Percentiles rank a stretch among this genome's conserved stretches.
These are phyloP conservation scores for Sturnus vulgaris DNA, from an alignment of 2,113 vertebrate genomes.

Conservation along the genomic window DNA sequence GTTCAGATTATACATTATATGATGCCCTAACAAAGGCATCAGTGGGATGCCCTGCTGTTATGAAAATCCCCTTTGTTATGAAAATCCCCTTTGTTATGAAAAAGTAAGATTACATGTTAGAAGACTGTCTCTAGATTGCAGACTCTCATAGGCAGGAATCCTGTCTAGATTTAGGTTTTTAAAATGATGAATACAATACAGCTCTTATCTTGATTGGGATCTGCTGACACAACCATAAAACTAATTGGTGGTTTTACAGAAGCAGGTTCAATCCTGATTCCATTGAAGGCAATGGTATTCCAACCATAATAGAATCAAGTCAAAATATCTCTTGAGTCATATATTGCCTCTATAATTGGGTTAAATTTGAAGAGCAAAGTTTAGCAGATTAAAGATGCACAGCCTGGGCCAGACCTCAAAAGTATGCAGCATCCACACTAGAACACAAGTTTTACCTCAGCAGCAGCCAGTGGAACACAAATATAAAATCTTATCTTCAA, in stretches of 20 bases:
- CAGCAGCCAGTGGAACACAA: neutral
- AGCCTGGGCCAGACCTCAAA: neutral
- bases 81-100: neutral
- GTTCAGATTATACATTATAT: neutral
- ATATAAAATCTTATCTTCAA: conserved; percentile 2
- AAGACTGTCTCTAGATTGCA: neutral
- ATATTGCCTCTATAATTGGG: neutral
- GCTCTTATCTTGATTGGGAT: conserved; percentile 17
- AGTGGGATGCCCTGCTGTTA: neutral
- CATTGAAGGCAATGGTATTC: neutral
- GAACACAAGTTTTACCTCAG: neutral
- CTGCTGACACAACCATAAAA: conserved; percentile 26
- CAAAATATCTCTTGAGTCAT: conserved; percentile 15
- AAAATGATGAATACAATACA: neutral
- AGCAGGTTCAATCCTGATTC: neutral
- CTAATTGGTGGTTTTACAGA: conserved; percentile 12
- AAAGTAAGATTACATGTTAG: neutral
- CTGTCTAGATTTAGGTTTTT: neutral
- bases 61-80: neutral
- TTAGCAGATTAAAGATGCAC: neutral
- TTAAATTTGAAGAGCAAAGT: neutral
- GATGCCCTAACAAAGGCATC: neutral
- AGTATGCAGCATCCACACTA: neutral
- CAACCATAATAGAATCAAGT: neutral
- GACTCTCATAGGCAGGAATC: neutral